These are phyloP conservation scores for Gnathonemus echidnorhynchus DNA, from an alignment of 2,113 vertebrate genomes.

Conservation along the genomic window DNA sequence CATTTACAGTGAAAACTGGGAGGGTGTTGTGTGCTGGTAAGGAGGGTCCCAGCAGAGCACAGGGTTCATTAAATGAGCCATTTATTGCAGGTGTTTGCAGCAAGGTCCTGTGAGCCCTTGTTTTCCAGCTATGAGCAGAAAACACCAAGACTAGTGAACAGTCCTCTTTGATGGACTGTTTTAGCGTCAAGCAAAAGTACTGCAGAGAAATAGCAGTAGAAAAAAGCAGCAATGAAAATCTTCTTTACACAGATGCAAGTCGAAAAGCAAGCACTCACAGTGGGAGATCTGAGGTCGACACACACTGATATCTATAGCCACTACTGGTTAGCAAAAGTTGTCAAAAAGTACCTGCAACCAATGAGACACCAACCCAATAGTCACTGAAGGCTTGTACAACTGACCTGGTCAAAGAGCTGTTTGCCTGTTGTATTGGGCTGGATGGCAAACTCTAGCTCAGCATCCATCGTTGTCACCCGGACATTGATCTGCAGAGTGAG, in stretches of 20 bases:
- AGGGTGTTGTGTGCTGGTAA: background rate
- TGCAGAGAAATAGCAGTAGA: background rate
- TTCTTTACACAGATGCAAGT: background rate
- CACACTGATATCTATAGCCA: background rate
- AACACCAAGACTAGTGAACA: background rate
- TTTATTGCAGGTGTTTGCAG: background rate
- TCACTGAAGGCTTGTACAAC: background rate
- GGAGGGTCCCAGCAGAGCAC: background rate
- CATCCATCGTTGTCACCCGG: slow-evolving; percentile 95
- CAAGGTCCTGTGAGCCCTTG: background rate
- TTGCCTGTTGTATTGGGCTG: slow-evolving; percentile 95
- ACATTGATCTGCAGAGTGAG: slow-evolving; percentile 76
- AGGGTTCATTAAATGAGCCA: background rate
- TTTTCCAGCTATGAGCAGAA: background rate
- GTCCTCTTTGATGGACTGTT: background rate
- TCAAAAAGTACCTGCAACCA: background rate
- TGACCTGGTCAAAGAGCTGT: slow-evolving; percentile 93
- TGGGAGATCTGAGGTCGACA: background rate
- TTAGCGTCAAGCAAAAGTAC: background rate
- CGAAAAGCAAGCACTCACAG: background rate
- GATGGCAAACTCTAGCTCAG: slow-evolving; percentile 96
- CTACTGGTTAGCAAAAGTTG: background rate
- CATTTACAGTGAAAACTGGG: background rate
- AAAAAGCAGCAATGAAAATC: background rate
- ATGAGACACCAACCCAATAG: background rate